Conservation (phyloP, 2,888 invertebrate species). For the Tinea pellionella region DNA sequence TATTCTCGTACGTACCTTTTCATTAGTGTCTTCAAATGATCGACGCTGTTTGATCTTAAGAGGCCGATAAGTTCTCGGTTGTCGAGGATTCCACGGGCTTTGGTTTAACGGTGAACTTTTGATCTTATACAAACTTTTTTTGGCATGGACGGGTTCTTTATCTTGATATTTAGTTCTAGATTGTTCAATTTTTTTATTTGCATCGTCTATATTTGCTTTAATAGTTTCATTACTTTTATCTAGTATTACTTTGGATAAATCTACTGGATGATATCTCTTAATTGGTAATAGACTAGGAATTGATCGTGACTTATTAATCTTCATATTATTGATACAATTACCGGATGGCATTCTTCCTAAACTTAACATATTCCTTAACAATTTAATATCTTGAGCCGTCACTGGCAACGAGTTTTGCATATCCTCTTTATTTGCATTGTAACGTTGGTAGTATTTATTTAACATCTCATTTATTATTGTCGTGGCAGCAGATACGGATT, state of each 20-base stretch:
- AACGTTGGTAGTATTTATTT: not conserved
- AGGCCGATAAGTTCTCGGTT: slow-evolving; percentile 42
- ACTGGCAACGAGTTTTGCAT: not conserved
- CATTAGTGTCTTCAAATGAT: not conserved
- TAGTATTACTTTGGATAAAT: not conserved
- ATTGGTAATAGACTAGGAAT: slow-evolving; percentile 21
- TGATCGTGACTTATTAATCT: slow-evolving; percentile 18
- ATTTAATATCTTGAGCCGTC: not conserved
- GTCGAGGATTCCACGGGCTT: slow-evolving; percentile 67
- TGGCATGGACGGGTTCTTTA: not conserved
- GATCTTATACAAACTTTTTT: slow-evolving; percentile 16
- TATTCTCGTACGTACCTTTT: not conserved
- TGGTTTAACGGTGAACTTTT: slow-evolving; percentile 53
- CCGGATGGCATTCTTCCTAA: not conserved
- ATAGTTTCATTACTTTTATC: not conserved
- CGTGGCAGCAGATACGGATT: not conserved
- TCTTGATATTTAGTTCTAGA: slow-evolving; percentile 7
- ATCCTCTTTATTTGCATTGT: not conserved
- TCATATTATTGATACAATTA: slow-evolving; percentile 11
- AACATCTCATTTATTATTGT: not conserved
- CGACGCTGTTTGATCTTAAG: slow-evolving; percentile 16
- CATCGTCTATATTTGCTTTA: not conserved
- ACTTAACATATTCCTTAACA: slow-evolving; percentile 8
- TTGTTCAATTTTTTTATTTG: slow-evolving; percentile 12
- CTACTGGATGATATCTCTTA: slow-evolving; percentile 15